phyloP scores from a whole-genome alignment of 1,140 invertebrate species.

The Acromyrmex heyeri region DNA sequence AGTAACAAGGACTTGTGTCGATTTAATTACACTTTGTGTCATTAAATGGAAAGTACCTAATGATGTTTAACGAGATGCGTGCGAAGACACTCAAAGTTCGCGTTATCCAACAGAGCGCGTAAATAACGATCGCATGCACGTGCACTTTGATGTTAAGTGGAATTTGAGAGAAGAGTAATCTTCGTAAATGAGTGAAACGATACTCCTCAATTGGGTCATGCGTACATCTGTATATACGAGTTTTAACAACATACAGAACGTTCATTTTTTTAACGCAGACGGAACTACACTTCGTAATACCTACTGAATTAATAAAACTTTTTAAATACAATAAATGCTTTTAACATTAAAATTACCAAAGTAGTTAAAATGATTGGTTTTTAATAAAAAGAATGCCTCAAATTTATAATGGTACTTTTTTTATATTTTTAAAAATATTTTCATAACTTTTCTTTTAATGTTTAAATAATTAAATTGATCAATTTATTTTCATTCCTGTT shows the following conservation, averaged over 20 bases:
- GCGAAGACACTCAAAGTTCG: neutral
- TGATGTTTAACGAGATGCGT: constrained; percentile 35
- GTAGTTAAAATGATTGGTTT: neutral
- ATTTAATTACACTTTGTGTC: too few species aligned
- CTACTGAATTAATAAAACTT: neutral
- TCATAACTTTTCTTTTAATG: neutral
- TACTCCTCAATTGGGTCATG: constrained; percentile 9
- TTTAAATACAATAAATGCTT: neutral
- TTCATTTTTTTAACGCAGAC: constrained; percentile 15
- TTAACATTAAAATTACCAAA: neutral
- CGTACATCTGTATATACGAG: constrained; percentile 41
- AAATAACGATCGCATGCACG: constrained; percentile 7
- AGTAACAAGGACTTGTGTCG: too few species aligned
- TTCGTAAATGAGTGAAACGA: constrained; percentile 20
- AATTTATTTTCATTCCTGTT: neutral
- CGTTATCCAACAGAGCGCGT: neutral
- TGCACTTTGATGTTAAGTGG: neutral
- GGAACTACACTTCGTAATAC: constrained; percentile 33
- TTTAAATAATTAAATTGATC: neutral
- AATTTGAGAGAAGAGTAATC: neutral
- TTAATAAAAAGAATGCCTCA: neutral
- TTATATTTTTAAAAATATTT: neutral
- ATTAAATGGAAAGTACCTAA: neutral
- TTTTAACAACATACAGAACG: constrained; percentile 33
- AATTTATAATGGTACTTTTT: neutral